Evolutionary conservation across 2,888 invertebrate genomes (phyloP), one percentile per base, ranked within the genome.

Genomic region (Conistra vaccinii): DNA sequence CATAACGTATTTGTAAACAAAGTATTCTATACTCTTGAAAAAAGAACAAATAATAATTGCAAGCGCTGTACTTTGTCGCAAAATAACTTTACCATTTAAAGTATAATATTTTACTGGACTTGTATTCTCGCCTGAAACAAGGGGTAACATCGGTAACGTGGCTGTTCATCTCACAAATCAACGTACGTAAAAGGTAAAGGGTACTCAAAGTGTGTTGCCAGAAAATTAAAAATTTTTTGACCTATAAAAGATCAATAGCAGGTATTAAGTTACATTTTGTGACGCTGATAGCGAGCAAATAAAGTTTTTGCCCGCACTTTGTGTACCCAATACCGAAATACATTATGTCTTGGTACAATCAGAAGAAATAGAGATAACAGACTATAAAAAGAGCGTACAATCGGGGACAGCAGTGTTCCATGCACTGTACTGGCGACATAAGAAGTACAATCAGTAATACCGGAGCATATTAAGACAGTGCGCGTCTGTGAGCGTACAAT

Each of bases 61-160:
- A 76, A 73, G 65, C 65, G 12, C 73, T 69, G 68, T 32, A 63
- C 65, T 62, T 67, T 63, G 69, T 81, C 71, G 76, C 76, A 63
- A 76, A 80, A 61, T 73, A 53, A 70, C n/a, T 58, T 69, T 75
- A 72, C 69, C 61, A 72, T 80, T 65, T 45, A 62, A 14, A 42
- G 32, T 57, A 48, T 63, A 39, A 39, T 35, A 80, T 51, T 53
- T 63, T 58, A 71, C 42, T 69, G 57, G 39, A 67, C 58, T 26
- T 29, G 17, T 76, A 66, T 35, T 63, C 39, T 76, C 26, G 17
- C 23, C n/a, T 35, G 68, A 51, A 72, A 35, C 20, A 66, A 61
- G 57, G 53, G 29, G 7, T 62, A 67, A 58, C 53, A 58, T 67
- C 39, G 69, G 58, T 63, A 39, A 72, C 26, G 53, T 69, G 12